These are phyloP conservation scores for Progne subis DNA, from an alignment of 2,113 vertebrate genomes.

Conservation along the genomic window DNA sequence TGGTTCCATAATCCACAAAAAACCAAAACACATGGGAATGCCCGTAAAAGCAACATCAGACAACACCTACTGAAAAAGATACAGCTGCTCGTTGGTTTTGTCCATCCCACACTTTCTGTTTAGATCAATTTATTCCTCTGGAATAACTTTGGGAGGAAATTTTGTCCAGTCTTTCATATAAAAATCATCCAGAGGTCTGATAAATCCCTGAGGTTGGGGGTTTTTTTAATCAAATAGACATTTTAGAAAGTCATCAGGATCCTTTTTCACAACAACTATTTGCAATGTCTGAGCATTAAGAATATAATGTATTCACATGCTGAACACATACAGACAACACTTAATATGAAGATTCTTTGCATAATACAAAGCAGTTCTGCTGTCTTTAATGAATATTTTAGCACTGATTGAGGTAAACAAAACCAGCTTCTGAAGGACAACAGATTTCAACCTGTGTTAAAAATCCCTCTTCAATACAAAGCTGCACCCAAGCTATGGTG, in stretches of 20 bases:
- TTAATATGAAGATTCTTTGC: slow-evolving; percentile 66
- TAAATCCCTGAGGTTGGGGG: not conserved
- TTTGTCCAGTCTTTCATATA: not conserved
- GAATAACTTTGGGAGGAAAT: not conserved
- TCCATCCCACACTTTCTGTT: not conserved
- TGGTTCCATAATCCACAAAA: not conserved
- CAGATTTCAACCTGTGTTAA: slow-evolving; percentile 45
- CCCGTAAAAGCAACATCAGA: not conserved
- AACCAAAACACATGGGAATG: not conserved
- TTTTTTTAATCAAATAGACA: not conserved
- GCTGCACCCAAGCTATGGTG: not conserved
- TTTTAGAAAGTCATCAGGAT: not conserved
- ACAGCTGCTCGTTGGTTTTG: not conserved
- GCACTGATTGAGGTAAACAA: slow-evolving; percentile 78
- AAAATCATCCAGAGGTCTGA: not conserved
- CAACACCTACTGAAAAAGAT: not conserved
- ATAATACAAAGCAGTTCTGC: slow-evolving; percentile 70
- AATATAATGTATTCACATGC: slow-evolving; percentile 58
- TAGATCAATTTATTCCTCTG: not conserved
- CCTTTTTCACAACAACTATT: not conserved
- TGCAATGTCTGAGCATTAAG: slow-evolving; percentile 35
- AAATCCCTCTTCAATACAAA: slow-evolving; percentile 48
- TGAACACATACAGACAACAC: slow-evolving; percentile 59
- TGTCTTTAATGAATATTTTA: slow-evolving; percentile 79
- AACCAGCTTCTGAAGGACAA: slow-evolving; percentile 72